phyloP scores from a whole-genome alignment of 37 sponge, comb jelly and placozoan species.

The Oopsacas minuta region DNA sequence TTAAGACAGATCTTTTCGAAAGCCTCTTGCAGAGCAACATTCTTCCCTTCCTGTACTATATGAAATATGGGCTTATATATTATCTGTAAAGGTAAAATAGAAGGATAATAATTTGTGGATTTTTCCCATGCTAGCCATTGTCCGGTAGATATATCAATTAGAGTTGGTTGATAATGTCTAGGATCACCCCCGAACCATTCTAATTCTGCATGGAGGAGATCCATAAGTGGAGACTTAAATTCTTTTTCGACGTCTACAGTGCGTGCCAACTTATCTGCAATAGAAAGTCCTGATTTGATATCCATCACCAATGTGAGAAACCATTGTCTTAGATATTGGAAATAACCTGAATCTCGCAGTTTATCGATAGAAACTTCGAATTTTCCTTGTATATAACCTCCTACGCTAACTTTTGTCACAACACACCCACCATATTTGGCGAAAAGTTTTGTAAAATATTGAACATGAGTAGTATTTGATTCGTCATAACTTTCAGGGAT shows the following conservation, averaged over 20 bases:
- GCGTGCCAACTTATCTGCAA: neutral
- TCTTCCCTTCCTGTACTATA: neutral
- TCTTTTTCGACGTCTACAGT: neutral
- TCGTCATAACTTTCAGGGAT: neutral
- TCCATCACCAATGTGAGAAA: neutral
- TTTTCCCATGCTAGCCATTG: neutral
- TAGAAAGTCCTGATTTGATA: neutral
- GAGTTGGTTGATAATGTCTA: neutral
- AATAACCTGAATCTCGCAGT: neutral
- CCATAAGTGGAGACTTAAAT: neutral
- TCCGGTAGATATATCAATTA: neutral
- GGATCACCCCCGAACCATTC: slow-evolving; percentile 1
- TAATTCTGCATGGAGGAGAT: neutral
- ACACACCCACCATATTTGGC: neutral
- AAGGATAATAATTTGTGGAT: neutral
- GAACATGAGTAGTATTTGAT: neutral
- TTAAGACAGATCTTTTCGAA: neutral
- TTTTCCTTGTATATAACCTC: neutral
- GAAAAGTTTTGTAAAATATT: neutral
- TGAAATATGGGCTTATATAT: neutral
- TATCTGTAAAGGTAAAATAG: neutral
- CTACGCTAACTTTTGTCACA: neutral
- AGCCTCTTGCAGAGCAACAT: neutral
- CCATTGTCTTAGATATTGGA: neutral
- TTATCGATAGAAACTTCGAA: neutral